Evolutionary conservation across 2,113 vertebrate species (phyloP), one percentile per base, ranked within the genome.

Genomic region (Phalacrocorax aristotelis): DNA sequence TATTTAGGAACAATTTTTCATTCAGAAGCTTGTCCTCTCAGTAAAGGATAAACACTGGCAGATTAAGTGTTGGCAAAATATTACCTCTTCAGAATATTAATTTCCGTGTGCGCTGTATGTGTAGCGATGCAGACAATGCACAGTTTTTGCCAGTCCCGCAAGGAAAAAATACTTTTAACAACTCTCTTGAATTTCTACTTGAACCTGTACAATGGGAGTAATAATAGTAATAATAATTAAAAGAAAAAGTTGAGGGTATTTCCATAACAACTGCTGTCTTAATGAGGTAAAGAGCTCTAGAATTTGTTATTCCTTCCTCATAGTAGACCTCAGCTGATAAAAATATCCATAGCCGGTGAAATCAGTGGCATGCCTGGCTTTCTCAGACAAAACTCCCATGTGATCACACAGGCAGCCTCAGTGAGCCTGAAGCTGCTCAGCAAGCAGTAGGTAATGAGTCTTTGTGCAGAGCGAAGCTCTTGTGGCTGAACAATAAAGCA

Each of bases 361-460:
- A 98, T 98, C 98, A 98, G 98, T 98, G 98, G 98, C 98, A 98
- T 97, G 98, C 98, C 98, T 98, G 98, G 96, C 95, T 98, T 98
- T 98, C 98, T 98, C 98, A 99, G 98, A 98, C 99, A 99, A 98
- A 98, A 98, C 98, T 98, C 99, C 99, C 99, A 99, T 99, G 99
- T 99, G 99, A 99, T 99, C 99, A 98, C 97, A 83, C 97, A 98
- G 98, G 98, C 99, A 99, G 98, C 97, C 98, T 99, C 99, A 99
- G 98, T 98, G 98, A 99, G 99, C 97, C 98, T 97, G 97, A 98
- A 98, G 98, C 98, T 97, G 98, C 98, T 98, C 98, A 97, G 98
- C 98, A 98, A 98, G 99, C 99, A 99, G 98, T 99, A 98, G 98
- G 99, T 99, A 99, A 99, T 99, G 99, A 99, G 99, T 98, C 99